These are phyloP conservation scores for Aradophagus sp. DNA, from an alignment of 1,140 invertebrate genomes.

Conservation along the genomic window DNA sequence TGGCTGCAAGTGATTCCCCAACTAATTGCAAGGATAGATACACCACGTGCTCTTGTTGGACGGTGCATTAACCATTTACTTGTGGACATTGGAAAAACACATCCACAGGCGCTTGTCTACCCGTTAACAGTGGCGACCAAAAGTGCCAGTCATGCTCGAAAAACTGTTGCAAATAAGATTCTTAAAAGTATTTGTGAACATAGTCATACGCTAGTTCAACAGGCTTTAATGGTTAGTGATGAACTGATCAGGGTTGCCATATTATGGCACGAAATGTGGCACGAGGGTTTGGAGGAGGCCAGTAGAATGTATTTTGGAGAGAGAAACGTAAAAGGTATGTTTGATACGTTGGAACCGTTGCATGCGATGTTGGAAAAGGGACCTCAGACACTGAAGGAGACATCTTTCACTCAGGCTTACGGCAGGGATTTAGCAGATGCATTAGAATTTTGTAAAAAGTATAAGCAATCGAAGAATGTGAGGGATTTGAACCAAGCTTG, in stretches of 20 bases:
- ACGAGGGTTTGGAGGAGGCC: constrained; percentile 98
- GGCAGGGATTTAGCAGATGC: constrained; percentile 95
- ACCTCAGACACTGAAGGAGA: constrained; percentile 96
- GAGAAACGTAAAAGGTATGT: constrained; percentile 95
- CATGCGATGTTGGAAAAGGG: constrained; percentile 95
- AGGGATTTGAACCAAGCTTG: constrained; percentile 97
- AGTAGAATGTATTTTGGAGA: constrained; percentile 97
- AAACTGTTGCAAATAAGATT: constrained; percentile 95
- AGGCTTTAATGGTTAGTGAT: constrained; percentile 95
- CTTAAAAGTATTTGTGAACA: constrained; percentile 97
- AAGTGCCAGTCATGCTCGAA: constrained; percentile 88
- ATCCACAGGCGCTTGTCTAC: constrained; percentile 94
- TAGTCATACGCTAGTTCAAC: constrained; percentile 91
- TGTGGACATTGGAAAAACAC: constrained; percentile 94
- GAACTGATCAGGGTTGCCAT: constrained; percentile 99
- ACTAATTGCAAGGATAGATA: constrained; percentile 97
- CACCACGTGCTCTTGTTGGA: constrained; percentile 88
- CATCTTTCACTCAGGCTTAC: constrained; percentile 97
- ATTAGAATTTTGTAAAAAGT: constrained; percentile 93
- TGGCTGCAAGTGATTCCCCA: constrained; percentile 99
- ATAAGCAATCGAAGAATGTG: constrained; percentile 88
- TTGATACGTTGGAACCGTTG: constrained; percentile 94
- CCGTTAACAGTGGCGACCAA: constrained; percentile 98
- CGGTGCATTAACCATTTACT: constrained; percentile 94
- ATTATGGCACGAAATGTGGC: constrained; percentile 99